Base-by-base conservation (phyloP, 2,113 vertebrate species). In the Podiceps cristatus region DNA sequence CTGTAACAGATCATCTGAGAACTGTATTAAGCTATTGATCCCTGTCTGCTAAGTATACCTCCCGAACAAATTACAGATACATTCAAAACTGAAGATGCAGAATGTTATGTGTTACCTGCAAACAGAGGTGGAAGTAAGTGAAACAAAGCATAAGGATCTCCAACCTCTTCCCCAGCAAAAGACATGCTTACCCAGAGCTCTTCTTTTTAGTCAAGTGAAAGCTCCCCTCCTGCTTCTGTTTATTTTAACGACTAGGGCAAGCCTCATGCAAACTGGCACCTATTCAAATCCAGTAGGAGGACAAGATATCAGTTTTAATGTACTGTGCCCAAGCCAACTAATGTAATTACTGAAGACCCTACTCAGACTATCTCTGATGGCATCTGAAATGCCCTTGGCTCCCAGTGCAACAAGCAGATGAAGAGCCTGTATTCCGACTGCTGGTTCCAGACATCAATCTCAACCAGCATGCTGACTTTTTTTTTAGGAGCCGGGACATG, bases 321-420 rank as follows among this genome's bases (percentile, higher is more conserved):
- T 60, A 35, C n/a, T 56, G 28, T 64, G 52, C 23, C 52, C 44
- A 72, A 80, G 58, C 18, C n/a, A 77, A 47, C 15, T 28, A 52
- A 86, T 0, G 0, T 45, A 71, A 81, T 91, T 71, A 63, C 50
- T 44, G 45, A 83, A 86, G 40, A 93, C 35, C 44, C 40, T 47
- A 59, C 18, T 59, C 47, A 77, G 87, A 67, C 33, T n/a, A 74
- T 29, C 33, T 59, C 50, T 1, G 5, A 7, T 0, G 3, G 24
- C 33, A 92, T 37, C 50, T 74, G 72, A 95, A 86, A 84, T 7
- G 55, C 18, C 37, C 50, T 56, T 67, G 55, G 59, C 55, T 84
- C 22, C 29, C 63, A 53, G 18, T 18, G 22, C 19, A 75, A 62
- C 0, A 0, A 68, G 53, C 27, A 79, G 50, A 69, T 20, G 18